Percentiles rank a stretch among this genome's conserved stretches.
phyloP scores from a whole-genome alignment of 2,113 vertebrate species.

The Rhinolophus sinicus region DNA sequence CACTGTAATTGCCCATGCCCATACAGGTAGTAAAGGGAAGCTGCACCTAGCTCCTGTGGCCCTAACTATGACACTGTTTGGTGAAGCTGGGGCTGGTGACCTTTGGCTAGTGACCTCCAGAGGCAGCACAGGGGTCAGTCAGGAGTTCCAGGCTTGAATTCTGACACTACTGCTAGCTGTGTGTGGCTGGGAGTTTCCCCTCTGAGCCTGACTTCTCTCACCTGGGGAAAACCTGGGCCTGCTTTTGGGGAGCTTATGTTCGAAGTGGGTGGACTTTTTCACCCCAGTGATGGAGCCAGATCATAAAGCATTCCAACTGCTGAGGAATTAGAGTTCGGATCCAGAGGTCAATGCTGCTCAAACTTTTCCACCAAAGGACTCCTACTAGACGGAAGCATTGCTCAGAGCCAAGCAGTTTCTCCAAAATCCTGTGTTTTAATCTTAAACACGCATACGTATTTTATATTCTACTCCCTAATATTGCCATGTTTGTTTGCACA shows the following conservation, averaged over 20 bases:
- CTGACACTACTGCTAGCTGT: not conserved
- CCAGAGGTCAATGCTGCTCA: not conserved
- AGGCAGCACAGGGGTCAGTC: not conserved
- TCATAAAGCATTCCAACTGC: not conserved
- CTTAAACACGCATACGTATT: not conserved
- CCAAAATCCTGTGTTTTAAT: not conserved
- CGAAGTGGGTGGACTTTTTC: not conserved
- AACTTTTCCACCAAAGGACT: not conserved
- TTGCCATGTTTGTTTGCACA: slow-evolving; percentile 59
- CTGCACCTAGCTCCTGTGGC: not conserved
- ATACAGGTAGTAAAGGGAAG: not conserved
- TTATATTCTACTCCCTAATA: not conserved
- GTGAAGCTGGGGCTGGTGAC: not conserved
- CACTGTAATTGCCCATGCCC: not conserved
- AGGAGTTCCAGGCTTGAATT: not conserved
- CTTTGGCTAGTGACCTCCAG: not conserved
- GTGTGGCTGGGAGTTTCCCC: not conserved
- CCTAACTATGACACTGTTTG: not conserved
- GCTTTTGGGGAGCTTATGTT: not conserved
- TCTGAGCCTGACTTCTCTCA: not conserved
- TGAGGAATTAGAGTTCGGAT: not conserved
- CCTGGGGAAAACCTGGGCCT: not conserved
- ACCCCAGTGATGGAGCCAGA: not conserved
- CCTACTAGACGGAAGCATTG: no score
- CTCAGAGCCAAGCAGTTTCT: not conserved